These are phyloP conservation scores for Esox niger DNA, from an alignment of 2,113 vertebrate species.

Conservation along the genomic window DNA sequence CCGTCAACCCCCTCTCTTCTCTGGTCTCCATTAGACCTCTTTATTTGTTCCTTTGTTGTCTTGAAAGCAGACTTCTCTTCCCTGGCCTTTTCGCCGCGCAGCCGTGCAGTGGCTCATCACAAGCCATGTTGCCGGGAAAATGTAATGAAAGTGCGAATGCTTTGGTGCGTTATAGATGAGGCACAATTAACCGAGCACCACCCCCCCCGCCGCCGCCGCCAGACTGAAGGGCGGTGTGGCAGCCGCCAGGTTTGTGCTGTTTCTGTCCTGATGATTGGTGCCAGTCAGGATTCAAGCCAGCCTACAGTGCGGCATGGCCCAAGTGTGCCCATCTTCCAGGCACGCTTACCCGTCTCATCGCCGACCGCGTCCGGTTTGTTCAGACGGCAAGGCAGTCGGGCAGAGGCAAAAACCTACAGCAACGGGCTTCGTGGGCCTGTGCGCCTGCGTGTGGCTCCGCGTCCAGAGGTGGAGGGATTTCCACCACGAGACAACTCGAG, in stretches of 20 bases:
- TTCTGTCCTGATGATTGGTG: slow-evolving; percentile 36
- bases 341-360: no score
- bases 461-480: slow-evolving; percentile 41
- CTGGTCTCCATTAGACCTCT: slow-evolving; percentile 45
- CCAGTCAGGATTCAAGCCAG: background rate
- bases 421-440: no score
- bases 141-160: slow-evolving; percentile 31
- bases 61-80: slow-evolving; percentile 14
- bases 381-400: no score
- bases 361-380: slow-evolving; percentile 42
- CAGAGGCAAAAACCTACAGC: slow-evolving; percentile 38
- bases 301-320: background rate
- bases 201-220: slow-evolving; percentile 10
- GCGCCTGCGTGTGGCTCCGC: background rate
- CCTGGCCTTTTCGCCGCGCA: background rate
- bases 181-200: slow-evolving; percentile 22
- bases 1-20: slow-evolving; percentile 6
- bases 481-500: slow-evolving; percentile 37
- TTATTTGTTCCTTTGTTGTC: slow-evolving; percentile 55
- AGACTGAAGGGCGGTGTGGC: slow-evolving; percentile 47
- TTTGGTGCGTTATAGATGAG: background rate
- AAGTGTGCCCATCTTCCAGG: slow-evolving; percentile 28
- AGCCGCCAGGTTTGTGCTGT: slow-evolving; percentile 42
- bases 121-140: slow-evolving; percentile 24
- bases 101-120: slow-evolving; percentile 6